Base-by-base conservation (phyloP, 92 coral and sea anemone species). In the Phenganax subtilis region DNA sequence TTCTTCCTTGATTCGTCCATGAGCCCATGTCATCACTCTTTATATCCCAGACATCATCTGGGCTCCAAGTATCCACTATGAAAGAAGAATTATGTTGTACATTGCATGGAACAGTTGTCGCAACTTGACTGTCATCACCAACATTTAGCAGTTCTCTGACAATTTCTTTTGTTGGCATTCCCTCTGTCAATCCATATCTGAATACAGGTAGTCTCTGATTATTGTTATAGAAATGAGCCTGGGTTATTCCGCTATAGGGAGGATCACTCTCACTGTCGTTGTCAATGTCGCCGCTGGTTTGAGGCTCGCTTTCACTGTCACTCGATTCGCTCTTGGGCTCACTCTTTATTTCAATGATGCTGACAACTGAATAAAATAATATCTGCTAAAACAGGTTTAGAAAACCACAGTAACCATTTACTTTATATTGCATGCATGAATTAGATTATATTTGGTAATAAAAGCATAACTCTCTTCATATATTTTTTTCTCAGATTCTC, bases 1-100 rank as follows among this genome's bases (percentile, higher is more conserved):
- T 80, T 27, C 83, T 17, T 17, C 83, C 83, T 58, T 80, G 54
- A 47, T 80, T 80, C 14, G 55, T 44, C 83, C 83, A 80, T 8
- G 83, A 61, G 31, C 79, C 83, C 83, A 80, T 80, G 56, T 80
- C 83, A 25, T 80, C 78, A 29, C 83, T 28, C 44, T 80, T 80
- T 10, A 57, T 12, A 62, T 80, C 83, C 74, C 83, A n/a, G 12
- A 31, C 25, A 0, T 80, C 83, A 9, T 62, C 56, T 6, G 63
- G 54, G 30, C 71, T 20, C 83, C 83, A 80, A n/a, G 79, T 5
- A 29, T 80, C 83, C 10, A 80, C 83, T 20, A 80, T 54, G 51
- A 80, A 80, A 12, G 74, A 54, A 14, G 73, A 15, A 25, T 80
- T 80, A 28, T 80, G 75, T 47, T 71, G 53, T 6, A 80, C 76